Evolutionary conservation across 2,113 vertebrate species (phyloP).

Genomic region (Mobula birostris): DNA sequence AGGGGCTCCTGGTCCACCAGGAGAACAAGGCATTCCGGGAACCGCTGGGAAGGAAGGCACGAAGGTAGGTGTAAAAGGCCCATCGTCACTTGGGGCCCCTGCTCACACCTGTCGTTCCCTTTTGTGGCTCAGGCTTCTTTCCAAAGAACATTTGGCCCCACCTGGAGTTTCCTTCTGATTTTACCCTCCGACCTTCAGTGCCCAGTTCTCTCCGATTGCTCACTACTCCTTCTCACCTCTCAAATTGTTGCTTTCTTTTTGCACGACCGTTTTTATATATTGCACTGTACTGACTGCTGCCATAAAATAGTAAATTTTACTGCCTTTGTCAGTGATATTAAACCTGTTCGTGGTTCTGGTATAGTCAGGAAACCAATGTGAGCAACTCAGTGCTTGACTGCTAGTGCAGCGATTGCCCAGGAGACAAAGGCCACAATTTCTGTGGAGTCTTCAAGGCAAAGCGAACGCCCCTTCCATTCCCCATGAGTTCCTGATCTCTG

Average conservation of each 20-base stretch:
- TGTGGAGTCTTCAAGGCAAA: background rate
- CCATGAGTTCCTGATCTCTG: background rate
- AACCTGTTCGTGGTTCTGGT: no score
- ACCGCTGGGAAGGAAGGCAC: conserved; percentile 74
- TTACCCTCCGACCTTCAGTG: background rate
- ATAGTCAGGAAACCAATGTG: no score
- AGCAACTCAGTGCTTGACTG: background rate
- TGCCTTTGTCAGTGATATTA: no score
- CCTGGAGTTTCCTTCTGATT: background rate
- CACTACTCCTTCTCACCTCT: no score
- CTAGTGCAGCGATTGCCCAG: background rate
- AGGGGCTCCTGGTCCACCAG: conserved; percentile 78
- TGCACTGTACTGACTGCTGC: no score
- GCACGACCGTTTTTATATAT: no score
- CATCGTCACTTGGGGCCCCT: no score
- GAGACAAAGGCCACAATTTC: background rate
- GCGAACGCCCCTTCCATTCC: background rate
- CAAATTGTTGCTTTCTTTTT: no score
- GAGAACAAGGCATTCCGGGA: conserved; percentile 82
- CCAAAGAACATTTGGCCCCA: background rate
- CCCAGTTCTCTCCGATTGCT: background rate
- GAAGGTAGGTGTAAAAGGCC: conserved; percentile 61
- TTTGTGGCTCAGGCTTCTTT: no score
- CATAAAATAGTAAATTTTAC: no score
- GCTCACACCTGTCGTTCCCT: no score